Evolutionary conservation across 2,113 vertebrate genomes (phyloP).

Genomic region (Arvicanthis niloticus): DNA sequence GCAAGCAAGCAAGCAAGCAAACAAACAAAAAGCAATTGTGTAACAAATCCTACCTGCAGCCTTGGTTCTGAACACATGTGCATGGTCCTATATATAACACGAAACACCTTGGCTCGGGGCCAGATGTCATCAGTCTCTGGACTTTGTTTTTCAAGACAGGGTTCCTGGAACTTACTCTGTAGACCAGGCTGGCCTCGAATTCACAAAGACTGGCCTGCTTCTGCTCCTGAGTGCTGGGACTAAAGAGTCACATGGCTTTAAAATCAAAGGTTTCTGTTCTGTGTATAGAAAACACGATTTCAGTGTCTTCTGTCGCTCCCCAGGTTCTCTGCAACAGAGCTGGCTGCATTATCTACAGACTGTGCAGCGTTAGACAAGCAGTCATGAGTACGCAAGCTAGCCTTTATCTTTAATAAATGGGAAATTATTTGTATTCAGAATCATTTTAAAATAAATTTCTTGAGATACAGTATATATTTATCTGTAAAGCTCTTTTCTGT

Average conservation of each 20-base stretch:
- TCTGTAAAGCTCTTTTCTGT: background rate
- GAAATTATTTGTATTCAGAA: background rate
- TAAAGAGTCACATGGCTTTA: background rate
- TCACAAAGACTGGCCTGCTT: background rate
- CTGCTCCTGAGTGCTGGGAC: background rate
- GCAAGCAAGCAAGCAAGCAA: no score
- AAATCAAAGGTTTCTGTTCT: background rate
- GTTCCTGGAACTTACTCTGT: background rate
- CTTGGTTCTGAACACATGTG: background rate
- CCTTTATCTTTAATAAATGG: background rate
- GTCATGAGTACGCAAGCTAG: background rate
- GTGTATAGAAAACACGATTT: background rate
- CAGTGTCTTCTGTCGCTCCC: background rate
- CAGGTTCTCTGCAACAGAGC: background rate
- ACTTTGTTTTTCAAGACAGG: background rate
- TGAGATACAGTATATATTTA: background rate
- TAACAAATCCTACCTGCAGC: background rate
- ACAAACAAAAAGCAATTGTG: background rate
- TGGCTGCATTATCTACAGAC: accelerated
- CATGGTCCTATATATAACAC: background rate
- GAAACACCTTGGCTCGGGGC: background rate
- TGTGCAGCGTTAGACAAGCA: background rate
- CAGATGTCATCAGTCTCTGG: background rate
- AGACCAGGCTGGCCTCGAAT: background rate
- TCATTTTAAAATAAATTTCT: background rate